Conservation (phyloP, 2,797 vertebrate genomes). For the Momotus momota region DNA sequence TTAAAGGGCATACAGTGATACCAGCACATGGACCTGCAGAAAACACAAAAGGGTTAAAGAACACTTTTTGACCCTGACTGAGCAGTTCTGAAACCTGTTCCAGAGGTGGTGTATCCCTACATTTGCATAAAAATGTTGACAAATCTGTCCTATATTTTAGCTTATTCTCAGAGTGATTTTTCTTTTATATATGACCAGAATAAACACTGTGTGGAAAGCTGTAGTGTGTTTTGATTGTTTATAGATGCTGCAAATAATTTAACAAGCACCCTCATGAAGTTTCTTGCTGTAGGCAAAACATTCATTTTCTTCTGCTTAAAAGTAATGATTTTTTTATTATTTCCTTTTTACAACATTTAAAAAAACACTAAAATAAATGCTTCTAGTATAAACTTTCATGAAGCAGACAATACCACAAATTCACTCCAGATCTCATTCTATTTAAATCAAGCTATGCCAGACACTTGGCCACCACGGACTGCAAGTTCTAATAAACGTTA, state of each 20-base stretch:
- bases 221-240: not conserved
- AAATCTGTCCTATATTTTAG: not conserved
- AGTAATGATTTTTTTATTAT: constrained; percentile 17
- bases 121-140: not conserved
- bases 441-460: not conserved
- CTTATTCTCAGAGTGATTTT: not conserved
- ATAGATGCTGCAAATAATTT: constrained; percentile 6
- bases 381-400: not conserved
- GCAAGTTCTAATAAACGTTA: constrained; percentile 37
- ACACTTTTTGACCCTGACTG: not conserved
- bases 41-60: not conserved
- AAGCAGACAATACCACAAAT: not conserved
- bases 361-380: not conserved
- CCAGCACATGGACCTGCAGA: not conserved
- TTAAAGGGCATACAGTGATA: not conserved
- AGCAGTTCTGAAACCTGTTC: not conserved
- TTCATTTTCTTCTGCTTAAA: constrained; percentile 30
- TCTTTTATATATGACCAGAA: not conserved
- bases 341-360: not conserved
- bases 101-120: accelerated
- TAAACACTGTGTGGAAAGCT: not conserved
- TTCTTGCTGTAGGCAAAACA: constrained; percentile 42
- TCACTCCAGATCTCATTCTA: not conserved
- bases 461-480: constrained; percentile 26
- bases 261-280: not conserved